These are phyloP conservation scores for Macrosiphum euphorbiae DNA, from an alignment of 2,888 invertebrate species.

Conservation along the genomic window DNA sequence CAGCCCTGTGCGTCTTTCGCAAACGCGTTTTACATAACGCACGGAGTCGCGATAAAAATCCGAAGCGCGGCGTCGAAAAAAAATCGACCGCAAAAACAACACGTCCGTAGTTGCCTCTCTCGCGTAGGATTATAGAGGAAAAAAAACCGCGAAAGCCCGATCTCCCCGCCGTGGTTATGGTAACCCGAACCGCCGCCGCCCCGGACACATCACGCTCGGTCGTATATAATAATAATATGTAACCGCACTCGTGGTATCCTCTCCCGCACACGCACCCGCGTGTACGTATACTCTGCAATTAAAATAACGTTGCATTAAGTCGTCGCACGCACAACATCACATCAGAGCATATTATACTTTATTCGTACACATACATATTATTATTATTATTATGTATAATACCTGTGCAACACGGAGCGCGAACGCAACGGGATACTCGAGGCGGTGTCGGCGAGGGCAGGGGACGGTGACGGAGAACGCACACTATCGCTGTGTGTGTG, in stretches of 20 bases:
- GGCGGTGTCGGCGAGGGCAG: neutral
- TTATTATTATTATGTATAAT: neutral
- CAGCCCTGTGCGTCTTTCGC: neutral
- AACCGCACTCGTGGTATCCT: conserved; percentile 5
- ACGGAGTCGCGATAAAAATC: neutral
- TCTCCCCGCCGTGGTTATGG: neutral
- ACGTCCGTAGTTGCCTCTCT: neutral
- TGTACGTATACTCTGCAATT: neutral
- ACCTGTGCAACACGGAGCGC: neutral
- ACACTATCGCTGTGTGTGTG: neutral
- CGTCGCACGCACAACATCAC: conserved; percentile 8
- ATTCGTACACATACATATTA: neutral
- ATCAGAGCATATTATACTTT: neutral
- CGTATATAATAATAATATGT: neutral
- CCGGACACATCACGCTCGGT: neutral
- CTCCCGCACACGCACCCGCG: conserved; percentile 5
- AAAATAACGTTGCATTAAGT: neutral
- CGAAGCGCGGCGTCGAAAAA: neutral
- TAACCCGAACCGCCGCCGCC: neutral
- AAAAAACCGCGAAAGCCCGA: conserved; percentile 17
- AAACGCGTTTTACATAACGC: neutral
- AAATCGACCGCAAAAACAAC: neutral
- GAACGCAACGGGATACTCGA: conserved; percentile 5
- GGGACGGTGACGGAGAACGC: neutral
- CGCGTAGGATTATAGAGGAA: neutral